A percentile compares a stretch with the other conserved stretches of the same genome.
Conservation (phyloP, 2,113 vertebrate species). For the Marmota flaviventris region DNA sequence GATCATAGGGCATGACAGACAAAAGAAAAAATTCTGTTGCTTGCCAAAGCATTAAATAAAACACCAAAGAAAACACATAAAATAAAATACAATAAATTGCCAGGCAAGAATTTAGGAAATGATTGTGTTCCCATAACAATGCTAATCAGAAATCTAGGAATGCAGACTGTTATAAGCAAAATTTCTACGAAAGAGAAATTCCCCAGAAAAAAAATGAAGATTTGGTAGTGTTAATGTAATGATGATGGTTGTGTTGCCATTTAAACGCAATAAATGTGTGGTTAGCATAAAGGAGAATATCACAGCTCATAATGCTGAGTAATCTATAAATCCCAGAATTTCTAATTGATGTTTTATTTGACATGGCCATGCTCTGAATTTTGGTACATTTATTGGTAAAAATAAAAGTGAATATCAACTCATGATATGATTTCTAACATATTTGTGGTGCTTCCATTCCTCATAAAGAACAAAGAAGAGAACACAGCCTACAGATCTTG, state of each 20-base stretch:
- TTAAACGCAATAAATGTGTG: slow-evolving; percentile 16
- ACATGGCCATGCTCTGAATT: too few species aligned
- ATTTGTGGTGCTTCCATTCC: too few species aligned
- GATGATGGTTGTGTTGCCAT: slow-evolving; percentile 45
- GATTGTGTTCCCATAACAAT: slow-evolving; percentile 22
- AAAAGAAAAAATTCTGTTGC: slow-evolving; percentile 59
- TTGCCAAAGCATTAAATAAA: neutral
- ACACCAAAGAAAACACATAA: neutral
- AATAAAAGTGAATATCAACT: too few species aligned
- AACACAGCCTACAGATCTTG: too few species aligned
- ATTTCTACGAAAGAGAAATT: slow-evolving; percentile 60
- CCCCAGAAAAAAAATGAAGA: slow-evolving; percentile 42
- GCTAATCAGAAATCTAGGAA: slow-evolving; percentile 44
- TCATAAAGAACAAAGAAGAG: too few species aligned
- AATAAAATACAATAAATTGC: neutral
- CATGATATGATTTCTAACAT: too few species aligned
- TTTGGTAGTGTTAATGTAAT: slow-evolving; percentile 1
- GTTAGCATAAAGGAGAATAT: neutral
- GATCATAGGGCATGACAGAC: slow-evolving; percentile 44
- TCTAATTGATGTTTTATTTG: too few species aligned
- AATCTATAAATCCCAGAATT: too few species aligned
- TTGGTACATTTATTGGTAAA: too few species aligned
- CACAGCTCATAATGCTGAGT: too few species aligned
- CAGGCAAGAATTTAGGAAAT: slow-evolving; percentile 50
- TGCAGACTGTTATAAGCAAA: slow-evolving; percentile 40